phyloP scores from a whole-genome alignment of 1,140 invertebrate species.

The Leptinotarsa undecemlineata region DNA sequence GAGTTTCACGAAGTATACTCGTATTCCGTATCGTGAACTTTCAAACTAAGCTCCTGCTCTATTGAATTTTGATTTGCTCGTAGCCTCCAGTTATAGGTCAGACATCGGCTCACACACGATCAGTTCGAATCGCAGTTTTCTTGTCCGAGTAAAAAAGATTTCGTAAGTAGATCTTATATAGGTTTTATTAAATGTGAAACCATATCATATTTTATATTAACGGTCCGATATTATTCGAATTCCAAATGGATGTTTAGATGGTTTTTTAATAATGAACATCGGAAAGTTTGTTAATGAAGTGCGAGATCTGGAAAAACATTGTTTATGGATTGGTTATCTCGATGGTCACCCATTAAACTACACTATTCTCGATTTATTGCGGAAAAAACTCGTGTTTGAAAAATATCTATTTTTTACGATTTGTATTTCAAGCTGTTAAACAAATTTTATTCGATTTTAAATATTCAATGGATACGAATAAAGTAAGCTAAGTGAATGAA shows the following conservation, averaged over 20 bases:
- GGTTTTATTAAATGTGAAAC: conserved; percentile 7
- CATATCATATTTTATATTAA: conserved; percentile 14
- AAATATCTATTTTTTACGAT: too few species aligned
- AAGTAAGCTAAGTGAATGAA: neutral
- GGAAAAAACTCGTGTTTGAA: too few species aligned
- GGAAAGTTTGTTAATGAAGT: conserved; percentile 7
- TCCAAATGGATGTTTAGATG: conserved; percentile 9
- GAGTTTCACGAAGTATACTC: too few species aligned
- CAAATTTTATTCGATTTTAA: neutral
- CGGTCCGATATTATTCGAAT: neutral
- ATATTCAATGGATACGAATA: neutral
- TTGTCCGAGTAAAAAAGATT: conserved; percentile 19
- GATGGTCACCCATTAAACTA: too few species aligned
- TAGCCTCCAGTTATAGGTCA: conserved; percentile 23
- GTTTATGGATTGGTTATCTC: neutral
- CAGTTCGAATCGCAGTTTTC: conserved; percentile 23
- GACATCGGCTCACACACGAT: conserved; percentile 21
- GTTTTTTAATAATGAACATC: neutral
- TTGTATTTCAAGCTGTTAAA: neutral
- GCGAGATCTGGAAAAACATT: neutral
- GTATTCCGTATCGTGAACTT: neutral
- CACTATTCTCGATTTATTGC: too few species aligned
- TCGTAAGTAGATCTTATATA: conserved; percentile 26
- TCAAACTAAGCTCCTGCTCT: conserved; percentile 8
- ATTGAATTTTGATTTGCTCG: conserved; percentile 20